Conservation (phyloP, 2,888 invertebrate genomes). For the Ditylenchus weischeri region DNA sequence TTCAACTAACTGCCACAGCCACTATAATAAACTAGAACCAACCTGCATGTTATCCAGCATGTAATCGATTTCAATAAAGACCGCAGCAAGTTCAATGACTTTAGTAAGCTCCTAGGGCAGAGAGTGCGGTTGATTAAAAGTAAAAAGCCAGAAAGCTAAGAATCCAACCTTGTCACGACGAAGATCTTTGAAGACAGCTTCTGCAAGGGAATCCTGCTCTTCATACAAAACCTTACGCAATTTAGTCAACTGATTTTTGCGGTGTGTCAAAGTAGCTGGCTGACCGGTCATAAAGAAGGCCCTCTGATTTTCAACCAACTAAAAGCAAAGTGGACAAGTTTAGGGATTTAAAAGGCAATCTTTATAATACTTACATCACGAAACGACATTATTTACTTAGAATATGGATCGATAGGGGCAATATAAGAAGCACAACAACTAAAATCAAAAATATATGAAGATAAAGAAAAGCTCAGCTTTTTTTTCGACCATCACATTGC, state of each 20-base stretch:
- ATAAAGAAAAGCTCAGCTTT: too few relatives aligned
- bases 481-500: too few relatives aligned
- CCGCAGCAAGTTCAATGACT: conserved; percentile 23
- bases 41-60: conserved; percentile 42
- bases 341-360: background rate
- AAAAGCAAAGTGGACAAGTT: background rate
- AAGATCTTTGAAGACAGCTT: conserved; percentile 51
- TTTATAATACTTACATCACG: conserved; percentile 3
- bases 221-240: conserved; percentile 42
- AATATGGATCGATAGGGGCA: too few relatives aligned
- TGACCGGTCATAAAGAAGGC: conserved; percentile 43
- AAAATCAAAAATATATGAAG: too few relatives aligned
- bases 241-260: conserved; percentile 33
- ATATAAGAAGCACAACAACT: too few relatives aligned
- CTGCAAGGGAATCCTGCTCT: conserved; percentile 39
- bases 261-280: conserved; percentile 22
- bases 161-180: conserved; percentile 26
- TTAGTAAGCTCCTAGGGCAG: conserved; percentile 19
- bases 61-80: conserved; percentile 47
- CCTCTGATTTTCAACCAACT: conserved; percentile 42
- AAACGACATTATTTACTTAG: background rate
- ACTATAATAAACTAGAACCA: background rate
- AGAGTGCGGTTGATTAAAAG: background rate
- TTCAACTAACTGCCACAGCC: too few relatives aligned
- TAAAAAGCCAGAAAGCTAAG: background rate